These are phyloP conservation scores for Aythya baeri DNA, from an alignment of 2,113 vertebrate species.

Conservation along the genomic window DNA sequence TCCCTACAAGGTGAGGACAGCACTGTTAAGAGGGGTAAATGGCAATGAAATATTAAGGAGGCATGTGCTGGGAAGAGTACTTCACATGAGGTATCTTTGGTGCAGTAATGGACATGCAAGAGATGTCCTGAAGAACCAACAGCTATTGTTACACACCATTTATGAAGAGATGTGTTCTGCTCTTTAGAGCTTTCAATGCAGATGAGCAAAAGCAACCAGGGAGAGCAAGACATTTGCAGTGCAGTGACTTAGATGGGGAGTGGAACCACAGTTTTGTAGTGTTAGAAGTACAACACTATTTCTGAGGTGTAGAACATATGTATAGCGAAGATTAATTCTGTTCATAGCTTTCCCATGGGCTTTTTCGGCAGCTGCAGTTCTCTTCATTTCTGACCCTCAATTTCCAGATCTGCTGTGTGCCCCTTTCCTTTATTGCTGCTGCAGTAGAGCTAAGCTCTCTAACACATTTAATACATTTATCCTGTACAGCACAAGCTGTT, in stretches of 20 bases:
- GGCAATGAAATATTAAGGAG: background rate
- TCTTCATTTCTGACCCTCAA: background rate
- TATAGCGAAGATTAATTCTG: background rate
- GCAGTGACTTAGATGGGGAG: background rate
- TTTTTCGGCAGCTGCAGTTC: background rate
- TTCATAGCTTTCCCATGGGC: background rate
- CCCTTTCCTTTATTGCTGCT: background rate
- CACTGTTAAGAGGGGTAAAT: background rate
- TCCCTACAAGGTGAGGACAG: background rate
- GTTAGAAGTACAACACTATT: background rate
- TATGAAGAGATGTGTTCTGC: background rate
- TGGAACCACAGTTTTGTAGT: background rate
- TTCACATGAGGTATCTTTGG: background rate
- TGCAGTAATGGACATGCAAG: background rate
- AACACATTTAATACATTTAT: background rate
- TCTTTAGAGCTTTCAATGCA: background rate
- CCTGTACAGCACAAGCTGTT: background rate
- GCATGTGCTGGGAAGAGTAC: background rate
- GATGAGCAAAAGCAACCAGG: background rate
- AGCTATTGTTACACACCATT: background rate
- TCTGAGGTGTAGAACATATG: background rate
- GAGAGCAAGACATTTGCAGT: rapidly evolving
- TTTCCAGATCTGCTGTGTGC: background rate
- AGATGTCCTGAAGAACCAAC: background rate
- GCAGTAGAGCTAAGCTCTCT: conserved; percentile 14